Evolutionary conservation across 2,888 invertebrate species (phyloP), one percentile per base, ranked within the genome.

Genomic region (Parnassius orleans): DNA sequence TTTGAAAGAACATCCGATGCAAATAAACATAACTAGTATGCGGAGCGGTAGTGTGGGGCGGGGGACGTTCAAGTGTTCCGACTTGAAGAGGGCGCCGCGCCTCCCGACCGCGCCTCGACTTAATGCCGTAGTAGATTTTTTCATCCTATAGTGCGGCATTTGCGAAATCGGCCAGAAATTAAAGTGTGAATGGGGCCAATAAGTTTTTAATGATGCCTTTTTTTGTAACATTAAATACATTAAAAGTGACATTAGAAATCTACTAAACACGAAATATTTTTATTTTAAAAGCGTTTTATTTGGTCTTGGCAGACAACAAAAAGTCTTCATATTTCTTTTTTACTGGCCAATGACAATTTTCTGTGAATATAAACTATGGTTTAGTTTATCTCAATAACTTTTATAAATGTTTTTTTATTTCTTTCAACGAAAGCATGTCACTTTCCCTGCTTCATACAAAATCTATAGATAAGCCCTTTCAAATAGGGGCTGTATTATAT

Each of bases 81-180:
- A 48, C 48, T 85, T 80, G 77, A 83, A 83, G 82, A 82, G 79
- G 82, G 84, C 79, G 82, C 78, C 79, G 80, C 76, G 67, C 80
- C 72, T 68, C 73, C 76, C 73, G 15, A 12, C 79, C 77, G 71
- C 76, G 75, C 80, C 81, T 73, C 82, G 81, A 81, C 84, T 82
- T 86, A 83, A 86, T 85, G 80, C 85, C 81, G 80, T 76, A 82
- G 84, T 86, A 83, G 84, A 86, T 85, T 87, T 87, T 88, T 87
- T 78, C 76, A 76, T 79, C 80, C 78, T 78, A 80, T 81, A 83
- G 83, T 81, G 72, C 64, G 66, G 71, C 72, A 70, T 70, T 73
- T 70, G 65, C 69, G 67, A 69, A 64, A 66, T 63, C 65, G 58
- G 61, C 63, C 61, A 63, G 61, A 66, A 67, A 65, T 65, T 65